These are phyloP conservation scores for Elmis aenea DNA, from an alignment of 2,888 invertebrate species.

Conservation along the genomic window DNA sequence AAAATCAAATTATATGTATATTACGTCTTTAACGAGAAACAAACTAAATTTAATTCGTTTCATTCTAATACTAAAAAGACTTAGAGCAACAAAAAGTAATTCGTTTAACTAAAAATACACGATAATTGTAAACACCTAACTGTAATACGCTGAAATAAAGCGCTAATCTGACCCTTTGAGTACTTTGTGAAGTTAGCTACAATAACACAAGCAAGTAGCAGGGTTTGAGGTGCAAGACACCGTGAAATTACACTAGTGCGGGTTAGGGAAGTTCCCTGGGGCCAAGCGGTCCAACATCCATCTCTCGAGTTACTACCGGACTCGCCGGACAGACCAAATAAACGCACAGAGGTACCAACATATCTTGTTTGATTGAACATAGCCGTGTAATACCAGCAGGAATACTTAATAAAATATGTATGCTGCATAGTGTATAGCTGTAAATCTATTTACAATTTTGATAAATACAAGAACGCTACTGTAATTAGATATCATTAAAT, in stretches of 20 bases:
- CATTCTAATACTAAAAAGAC: no score
- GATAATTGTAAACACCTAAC: no score
- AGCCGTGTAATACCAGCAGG: conserved; percentile 18
- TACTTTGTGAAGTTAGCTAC: conserved; percentile 28
- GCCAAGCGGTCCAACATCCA: conserved; percentile 36
- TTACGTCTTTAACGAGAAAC: no score
- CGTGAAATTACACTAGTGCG: conserved; percentile 55
- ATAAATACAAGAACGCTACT: no score
- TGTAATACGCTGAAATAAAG: conserved; percentile 26
- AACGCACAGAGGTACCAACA: conserved; percentile 22
- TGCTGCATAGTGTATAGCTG: conserved; percentile 16
- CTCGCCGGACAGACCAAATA: conserved; percentile 28
- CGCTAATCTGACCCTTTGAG: conserved; percentile 30
- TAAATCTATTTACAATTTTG: no score
- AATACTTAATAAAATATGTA: conserved; percentile 22
- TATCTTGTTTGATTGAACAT: conserved; percentile 22
- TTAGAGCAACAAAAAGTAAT: no score
- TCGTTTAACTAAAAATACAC: no score
- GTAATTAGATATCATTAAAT: no score
- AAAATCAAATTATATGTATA: no score
- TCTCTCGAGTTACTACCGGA: conserved; percentile 32
- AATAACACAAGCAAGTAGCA: conserved; percentile 26
- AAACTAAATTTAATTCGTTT: no score
- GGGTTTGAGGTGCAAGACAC: conserved; percentile 54
- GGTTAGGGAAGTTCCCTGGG: conserved; percentile 34